A percentile compares a stretch with the other conserved stretches of the same genome.
phyloP scores from a whole-genome alignment of 2,797 vertebrate genomes.

The Scyliorhinus canicula region DNA sequence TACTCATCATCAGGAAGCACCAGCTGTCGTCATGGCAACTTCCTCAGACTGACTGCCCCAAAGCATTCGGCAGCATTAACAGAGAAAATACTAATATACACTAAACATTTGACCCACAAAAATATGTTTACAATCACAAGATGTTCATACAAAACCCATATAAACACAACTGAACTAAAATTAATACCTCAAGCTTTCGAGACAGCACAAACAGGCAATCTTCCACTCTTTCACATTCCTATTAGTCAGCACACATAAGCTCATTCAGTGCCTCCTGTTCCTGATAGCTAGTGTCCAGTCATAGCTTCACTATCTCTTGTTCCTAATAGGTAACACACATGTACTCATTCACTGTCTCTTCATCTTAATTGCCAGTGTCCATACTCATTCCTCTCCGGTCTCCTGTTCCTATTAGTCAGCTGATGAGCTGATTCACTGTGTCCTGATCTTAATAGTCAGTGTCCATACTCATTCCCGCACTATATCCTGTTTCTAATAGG shows the following conservation, averaged over 20 bases:
- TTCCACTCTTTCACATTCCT: neutral
- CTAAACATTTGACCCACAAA: neutral
- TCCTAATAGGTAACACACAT: neutral
- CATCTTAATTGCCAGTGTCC: neutral
- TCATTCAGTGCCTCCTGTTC: neutral
- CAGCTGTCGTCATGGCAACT: neutral
- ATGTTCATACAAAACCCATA: neutral
- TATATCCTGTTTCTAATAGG: neutral
- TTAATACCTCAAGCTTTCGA: neutral
- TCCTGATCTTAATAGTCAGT: neutral
- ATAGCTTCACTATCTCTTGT: neutral
- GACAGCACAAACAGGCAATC: neutral
- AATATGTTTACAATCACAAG: neutral
- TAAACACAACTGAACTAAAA: neutral
- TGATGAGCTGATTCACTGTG: neutral
- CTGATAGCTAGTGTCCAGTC: neutral
- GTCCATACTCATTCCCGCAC: neutral
- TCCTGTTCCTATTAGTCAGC: neutral
- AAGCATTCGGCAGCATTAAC: neutral
- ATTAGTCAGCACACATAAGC: neutral
- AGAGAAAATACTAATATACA: neutral
- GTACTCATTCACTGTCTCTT: neutral
- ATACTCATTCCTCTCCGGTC: neutral
- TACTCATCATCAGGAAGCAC: neutral
- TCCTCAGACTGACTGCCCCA: neutral